Evolutionary conservation across 2,888 invertebrate genomes (phyloP).

Genomic region (Drosophila setosimentum): DNA sequence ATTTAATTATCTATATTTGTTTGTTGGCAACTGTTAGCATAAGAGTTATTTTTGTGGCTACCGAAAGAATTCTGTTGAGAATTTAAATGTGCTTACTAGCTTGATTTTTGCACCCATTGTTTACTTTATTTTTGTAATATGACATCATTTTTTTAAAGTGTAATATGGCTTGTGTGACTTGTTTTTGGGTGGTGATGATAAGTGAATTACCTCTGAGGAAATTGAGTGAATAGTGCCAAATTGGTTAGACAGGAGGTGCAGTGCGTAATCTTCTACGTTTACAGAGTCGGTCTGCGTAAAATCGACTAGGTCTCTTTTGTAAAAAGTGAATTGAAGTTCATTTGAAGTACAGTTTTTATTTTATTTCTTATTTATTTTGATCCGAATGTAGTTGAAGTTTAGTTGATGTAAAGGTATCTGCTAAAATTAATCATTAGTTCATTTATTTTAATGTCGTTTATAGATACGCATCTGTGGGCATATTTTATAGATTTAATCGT

Average conservation of each 20-base stretch:
- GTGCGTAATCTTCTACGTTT: not conserved
- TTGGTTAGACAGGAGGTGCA: no score
- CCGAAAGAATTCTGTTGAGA: not conserved
- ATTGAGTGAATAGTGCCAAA: no score
- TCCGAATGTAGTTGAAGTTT: not conserved
- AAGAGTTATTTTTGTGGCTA: not conserved
- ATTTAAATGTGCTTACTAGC: not conserved
- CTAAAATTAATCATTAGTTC: not conserved
- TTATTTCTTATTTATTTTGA: not conserved
- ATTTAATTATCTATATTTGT: conserved; percentile 5
- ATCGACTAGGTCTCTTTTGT: no score
- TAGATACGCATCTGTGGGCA: not conserved
- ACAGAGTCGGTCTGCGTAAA: not conserved
- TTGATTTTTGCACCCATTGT: not conserved
- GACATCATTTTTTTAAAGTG: not conserved
- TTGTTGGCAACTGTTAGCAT: not conserved
- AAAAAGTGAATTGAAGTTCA: not conserved
- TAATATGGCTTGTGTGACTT: not conserved
- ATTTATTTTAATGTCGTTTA: not conserved
- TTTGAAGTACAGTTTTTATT: not conserved
- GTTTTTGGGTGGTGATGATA: not conserved
- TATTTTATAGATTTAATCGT: not conserved
- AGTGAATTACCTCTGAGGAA: not conserved
- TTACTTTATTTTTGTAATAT: not conserved
- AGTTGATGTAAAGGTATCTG: not conserved